Percentiles rank a stretch among this genome's conserved stretches.
Evolutionary conservation across 2,888 invertebrate genomes (phyloP).

Genomic region (Drosophila lacicola): DNA sequence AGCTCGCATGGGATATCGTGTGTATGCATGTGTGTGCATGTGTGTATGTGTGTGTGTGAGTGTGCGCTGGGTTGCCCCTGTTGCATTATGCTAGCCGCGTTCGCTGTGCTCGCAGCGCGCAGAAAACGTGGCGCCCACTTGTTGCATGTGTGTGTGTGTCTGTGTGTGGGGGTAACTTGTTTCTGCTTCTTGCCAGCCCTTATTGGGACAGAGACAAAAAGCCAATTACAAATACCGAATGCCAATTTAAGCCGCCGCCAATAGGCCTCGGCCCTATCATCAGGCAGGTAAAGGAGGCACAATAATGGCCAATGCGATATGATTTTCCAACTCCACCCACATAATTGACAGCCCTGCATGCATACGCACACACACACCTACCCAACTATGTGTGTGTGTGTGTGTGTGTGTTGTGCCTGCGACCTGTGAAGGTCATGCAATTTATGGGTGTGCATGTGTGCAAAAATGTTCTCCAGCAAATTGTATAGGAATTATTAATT

Average conservation of each 20-base stretch:
- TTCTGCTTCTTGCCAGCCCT: constrained; percentile 33
- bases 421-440: constrained; percentile 18
- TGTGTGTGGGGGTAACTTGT: constrained; percentile 13
- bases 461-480: background rate
- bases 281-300: constrained; percentile 37
- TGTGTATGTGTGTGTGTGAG: constrained; percentile 7
- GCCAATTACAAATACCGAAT: constrained; percentile 71
- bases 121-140: constrained; percentile 61
- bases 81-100: constrained; percentile 63
- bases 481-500: background rate
- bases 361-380: background rate
- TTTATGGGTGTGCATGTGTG: too few relatives aligned
- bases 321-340: constrained; percentile 81
- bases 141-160: constrained; percentile 33
- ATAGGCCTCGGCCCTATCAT: constrained; percentile 71
- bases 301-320: constrained; percentile 80
- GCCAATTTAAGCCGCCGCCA: constrained; percentile 57
- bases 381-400: too few relatives aligned
- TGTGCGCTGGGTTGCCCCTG: constrained; percentile 1
- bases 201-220: constrained; percentile 56
- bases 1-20: constrained; percentile 16
- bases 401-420: background rate
- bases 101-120: constrained; percentile 50
- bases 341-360: constrained; percentile 55
- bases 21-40: constrained; percentile 8